Evolutionary conservation across 2,113 vertebrate species (phyloP).

Genomic region (Leptocoma aspasia): DNA sequence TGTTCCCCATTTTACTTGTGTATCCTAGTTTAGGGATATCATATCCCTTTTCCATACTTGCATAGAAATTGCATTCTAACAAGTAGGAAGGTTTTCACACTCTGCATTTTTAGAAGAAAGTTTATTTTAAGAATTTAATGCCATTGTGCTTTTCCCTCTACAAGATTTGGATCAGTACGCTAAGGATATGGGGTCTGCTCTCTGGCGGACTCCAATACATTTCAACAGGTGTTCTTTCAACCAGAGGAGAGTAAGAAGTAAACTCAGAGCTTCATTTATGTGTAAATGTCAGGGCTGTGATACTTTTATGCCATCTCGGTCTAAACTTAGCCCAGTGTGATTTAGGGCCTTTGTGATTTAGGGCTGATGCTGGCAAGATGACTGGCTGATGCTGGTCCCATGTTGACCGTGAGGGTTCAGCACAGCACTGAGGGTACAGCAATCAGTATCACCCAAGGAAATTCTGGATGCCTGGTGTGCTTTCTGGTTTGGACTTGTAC

Average conservation of each 20-base stretch:
- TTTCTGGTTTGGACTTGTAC: background rate
- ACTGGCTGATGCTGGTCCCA: background rate
- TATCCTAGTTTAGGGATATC: background rate
- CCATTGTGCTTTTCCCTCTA: background rate
- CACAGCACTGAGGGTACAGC: background rate
- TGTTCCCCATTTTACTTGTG: background rate
- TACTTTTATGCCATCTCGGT: background rate
- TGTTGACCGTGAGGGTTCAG: fast-evolving
- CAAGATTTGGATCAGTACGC: background rate
- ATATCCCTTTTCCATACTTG: background rate
- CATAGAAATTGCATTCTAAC: background rate
- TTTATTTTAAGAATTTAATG: background rate
- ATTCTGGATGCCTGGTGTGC: background rate
- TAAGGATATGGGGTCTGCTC: background rate
- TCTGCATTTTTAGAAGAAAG: background rate
- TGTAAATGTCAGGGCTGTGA: background rate
- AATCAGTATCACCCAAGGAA: background rate
- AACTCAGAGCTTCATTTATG: background rate
- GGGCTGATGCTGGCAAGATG: background rate
- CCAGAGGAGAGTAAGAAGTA: background rate
- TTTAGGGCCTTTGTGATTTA: background rate
- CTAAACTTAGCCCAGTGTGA: background rate
- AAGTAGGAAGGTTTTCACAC: background rate
- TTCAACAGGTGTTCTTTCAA: background rate
- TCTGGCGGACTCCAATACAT: background rate